Evolutionary conservation across 2,888 invertebrate genomes (phyloP).

Genomic region (Esperia sulphurella): DNA sequence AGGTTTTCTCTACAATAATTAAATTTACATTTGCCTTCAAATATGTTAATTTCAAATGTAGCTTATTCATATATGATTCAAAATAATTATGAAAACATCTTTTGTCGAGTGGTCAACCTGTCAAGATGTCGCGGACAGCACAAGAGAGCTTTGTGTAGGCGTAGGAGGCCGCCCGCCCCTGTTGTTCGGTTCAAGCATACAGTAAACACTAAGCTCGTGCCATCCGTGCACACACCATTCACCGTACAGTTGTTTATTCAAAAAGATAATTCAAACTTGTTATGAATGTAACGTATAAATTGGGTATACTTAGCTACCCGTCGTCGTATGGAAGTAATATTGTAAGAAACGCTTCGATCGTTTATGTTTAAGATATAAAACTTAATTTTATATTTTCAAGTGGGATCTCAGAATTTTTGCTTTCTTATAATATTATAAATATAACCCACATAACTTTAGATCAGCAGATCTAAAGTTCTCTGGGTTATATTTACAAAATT

Average conservation of each 20-base stretch:
- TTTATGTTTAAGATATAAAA: too few species aligned
- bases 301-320: neutral
- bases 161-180: conserved; percentile 24
- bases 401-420: too few species aligned
- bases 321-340: too few species aligned
- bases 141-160: conserved; percentile 5
- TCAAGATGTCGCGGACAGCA: conserved; percentile 1
- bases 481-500: too few species aligned
- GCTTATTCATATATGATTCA: neutral
- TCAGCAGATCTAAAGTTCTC: too few species aligned
- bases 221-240: conserved; percentile 1
- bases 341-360: too few species aligned
- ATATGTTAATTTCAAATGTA: neutral
- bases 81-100: neutral
- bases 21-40: neutral
- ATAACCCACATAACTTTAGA: too few species aligned
- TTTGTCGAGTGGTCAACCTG: neutral
- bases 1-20: neutral
- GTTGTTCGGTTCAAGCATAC: conserved; percentile 8
- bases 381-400: too few species aligned
- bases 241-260: conserved; percentile 5
- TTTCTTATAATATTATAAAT: too few species aligned
- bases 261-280: conserved; percentile 2
- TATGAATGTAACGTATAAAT: neutral
- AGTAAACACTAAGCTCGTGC: conserved; percentile 14